Conservation (phyloP, 2,888 invertebrate species). For the Brachypalpus laphriformis region DNA sequence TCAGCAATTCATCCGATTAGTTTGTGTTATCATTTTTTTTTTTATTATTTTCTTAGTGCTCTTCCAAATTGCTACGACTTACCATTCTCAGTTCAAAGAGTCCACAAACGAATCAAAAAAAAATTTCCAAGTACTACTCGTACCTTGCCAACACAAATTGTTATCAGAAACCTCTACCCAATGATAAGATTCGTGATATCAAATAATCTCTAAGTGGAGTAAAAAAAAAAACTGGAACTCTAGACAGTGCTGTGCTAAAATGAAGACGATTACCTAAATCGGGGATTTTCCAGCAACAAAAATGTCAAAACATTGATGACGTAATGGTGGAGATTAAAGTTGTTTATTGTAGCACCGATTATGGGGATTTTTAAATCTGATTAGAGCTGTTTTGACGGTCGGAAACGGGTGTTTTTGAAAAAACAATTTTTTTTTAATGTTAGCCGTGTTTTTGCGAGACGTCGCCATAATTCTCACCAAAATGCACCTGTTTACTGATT, state of each 20-base stretch:
- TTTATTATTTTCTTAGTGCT: background rate
- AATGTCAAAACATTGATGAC: slow-evolving; percentile 11
- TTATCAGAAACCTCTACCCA: slow-evolving; percentile 26
- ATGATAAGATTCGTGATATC: slow-evolving; percentile 58
- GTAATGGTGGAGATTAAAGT: background rate
- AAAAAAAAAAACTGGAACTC: slow-evolving; percentile 23
- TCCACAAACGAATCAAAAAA: background rate
- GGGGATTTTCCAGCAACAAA: background rate
- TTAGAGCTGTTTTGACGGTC: background rate
- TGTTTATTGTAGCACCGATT: background rate
- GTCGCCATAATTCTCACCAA: too few species aligned
- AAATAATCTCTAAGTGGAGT: slow-evolving; percentile 13
- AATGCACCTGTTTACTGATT: background rate
- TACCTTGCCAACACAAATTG: background rate
- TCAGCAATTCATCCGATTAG: slow-evolving; percentile 44
- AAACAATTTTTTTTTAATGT: too few species aligned
- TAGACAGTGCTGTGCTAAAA: slow-evolving; percentile 22
- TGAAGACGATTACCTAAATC: slow-evolving; percentile 12
- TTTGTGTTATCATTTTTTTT: slow-evolving; percentile 26
- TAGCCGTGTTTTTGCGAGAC: too few species aligned
- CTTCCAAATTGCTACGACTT: slow-evolving; percentile 3
- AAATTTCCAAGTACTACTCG: background rate
- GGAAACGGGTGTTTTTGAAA: slow-evolving; percentile 4
- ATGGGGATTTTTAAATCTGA: background rate
- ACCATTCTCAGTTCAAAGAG: slow-evolving; percentile 1